Evolutionary conservation across 2,797 vertebrate genomes (phyloP).

Genomic region (Natrix natrix): DNA sequence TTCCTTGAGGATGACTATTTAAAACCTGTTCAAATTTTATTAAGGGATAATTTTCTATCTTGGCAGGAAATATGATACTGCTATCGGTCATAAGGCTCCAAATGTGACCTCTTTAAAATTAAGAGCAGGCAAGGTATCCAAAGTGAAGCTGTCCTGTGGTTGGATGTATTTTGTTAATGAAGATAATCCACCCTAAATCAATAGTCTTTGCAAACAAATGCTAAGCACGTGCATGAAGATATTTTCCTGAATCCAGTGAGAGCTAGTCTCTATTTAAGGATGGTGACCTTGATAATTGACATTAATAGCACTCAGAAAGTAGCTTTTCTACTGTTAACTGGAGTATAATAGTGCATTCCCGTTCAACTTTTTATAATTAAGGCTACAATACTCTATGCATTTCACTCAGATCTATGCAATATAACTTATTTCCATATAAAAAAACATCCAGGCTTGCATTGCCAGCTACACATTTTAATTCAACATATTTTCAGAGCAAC

Average conservation of each 20-base stretch:
- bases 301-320: neutral
- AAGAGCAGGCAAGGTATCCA: neutral
- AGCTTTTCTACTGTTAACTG: neutral
- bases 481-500: neutral
- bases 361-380: neutral
- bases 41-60: neutral
- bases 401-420: neutral
- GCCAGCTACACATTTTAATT: neutral
- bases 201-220: neutral
- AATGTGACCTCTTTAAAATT: neutral
- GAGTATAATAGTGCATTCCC: neutral
- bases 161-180: neutral
- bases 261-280: neutral
- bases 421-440: neutral
- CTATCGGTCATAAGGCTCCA: neutral
- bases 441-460: neutral
- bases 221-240: neutral
- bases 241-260: neutral
- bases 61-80: neutral
- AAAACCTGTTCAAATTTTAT: neutral
- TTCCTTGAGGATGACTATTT: slow-evolving; percentile 49
- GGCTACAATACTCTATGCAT: neutral
- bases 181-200: neutral
- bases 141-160: neutral
- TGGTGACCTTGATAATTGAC: neutral